phyloP scores from a whole-genome alignment of 2,888 invertebrate species.

The Automeris io region DNA sequence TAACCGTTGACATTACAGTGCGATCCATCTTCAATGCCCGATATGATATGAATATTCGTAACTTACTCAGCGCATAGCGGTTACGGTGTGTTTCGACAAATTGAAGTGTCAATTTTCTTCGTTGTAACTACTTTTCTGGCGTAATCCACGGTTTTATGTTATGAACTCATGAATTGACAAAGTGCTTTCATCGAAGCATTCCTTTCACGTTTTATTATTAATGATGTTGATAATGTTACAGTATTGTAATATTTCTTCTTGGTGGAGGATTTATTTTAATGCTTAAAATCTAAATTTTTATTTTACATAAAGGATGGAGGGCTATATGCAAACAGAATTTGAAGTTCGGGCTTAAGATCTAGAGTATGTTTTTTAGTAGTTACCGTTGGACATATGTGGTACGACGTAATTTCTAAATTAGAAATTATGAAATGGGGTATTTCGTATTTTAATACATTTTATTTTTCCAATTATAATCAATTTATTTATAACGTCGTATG shows the following conservation, averaged over 20 bases:
- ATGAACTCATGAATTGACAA: not conserved
- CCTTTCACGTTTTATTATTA: not conserved
- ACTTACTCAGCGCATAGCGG: constrained; percentile 34
- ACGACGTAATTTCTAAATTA: too few species aligned
- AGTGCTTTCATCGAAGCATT: not conserved
- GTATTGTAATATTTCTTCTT: not conserved
- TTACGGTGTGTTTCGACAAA: constrained; percentile 38
- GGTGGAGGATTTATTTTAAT: not conserved
- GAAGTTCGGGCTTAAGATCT: too few species aligned
- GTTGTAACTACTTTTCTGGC: constrained; percentile 42
- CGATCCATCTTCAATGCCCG: constrained; percentile 47
- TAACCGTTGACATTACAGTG: constrained; percentile 43
- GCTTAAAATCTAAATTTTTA: not conserved
- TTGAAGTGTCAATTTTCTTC: constrained; percentile 51
- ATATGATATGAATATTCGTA: constrained; percentile 45
- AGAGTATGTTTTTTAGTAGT: too few species aligned
- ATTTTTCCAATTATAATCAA: too few species aligned
- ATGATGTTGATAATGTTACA: not conserved
- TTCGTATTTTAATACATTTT: too few species aligned
- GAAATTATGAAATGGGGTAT: too few species aligned
- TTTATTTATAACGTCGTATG: too few species aligned
- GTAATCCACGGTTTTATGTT: constrained; percentile 24
- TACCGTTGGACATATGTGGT: too few species aligned
- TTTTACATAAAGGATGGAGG: too few species aligned
- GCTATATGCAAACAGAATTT: too few species aligned